Percentiles rank a stretch among this genome's conserved stretches.
Evolutionary conservation across 1,140 invertebrate species (phyloP).

Genomic region (Myzus persicae): DNA sequence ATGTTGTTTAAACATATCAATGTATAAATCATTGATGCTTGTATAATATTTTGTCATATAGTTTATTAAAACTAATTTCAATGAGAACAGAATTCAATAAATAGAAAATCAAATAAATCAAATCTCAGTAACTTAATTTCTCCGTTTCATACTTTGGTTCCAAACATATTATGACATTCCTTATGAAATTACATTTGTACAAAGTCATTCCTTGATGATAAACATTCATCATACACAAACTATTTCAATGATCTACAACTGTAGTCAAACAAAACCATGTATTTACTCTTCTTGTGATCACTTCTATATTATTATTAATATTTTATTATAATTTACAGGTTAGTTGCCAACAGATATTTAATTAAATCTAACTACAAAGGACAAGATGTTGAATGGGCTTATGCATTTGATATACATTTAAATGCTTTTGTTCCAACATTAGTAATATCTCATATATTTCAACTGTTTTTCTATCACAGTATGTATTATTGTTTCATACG

Average conservation of each 20-base stretch:
- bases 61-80: not conserved
- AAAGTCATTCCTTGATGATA: not conserved
- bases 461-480: conserved; percentile 90
- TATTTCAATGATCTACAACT: not conserved
- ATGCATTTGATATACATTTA: conserved; percentile 97
- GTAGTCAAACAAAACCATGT: not conserved
- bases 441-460: conserved; percentile 91
- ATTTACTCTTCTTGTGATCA: not conserved
- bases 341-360: conserved; percentile 88
- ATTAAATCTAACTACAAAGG: conserved; percentile 71
- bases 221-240: not conserved
- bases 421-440: conserved; percentile 98
- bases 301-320: conserved; percentile 44
- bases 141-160: not conserved
- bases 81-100: not conserved
- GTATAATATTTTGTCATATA: no score
- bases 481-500: conserved; percentile 64
- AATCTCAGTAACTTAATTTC: no score
- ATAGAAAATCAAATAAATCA: not conserved
- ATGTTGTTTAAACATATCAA: not conserved
- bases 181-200: not conserved
- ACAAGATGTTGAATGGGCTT: conserved; percentile 97
- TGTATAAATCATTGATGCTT: not conserved
- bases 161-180: not conserved
- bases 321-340: conserved; percentile 70